Conservation (phyloP, 2,888 invertebrate genomes). For the Anagyrus pseudococci region DNA sequence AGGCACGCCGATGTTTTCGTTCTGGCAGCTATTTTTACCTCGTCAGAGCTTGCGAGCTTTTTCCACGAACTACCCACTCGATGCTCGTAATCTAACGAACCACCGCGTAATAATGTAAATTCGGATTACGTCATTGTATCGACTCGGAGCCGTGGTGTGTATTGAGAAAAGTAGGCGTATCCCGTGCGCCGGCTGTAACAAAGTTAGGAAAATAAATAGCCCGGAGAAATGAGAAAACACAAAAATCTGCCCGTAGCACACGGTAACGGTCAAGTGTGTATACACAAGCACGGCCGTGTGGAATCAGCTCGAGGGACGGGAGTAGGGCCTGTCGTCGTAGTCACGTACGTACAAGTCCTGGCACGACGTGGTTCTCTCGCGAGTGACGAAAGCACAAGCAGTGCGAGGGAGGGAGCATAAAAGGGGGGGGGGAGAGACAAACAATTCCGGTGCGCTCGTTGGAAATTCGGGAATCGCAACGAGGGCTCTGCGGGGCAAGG, state of each 20-base stretch:
- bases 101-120: too few relatives aligned
- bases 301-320: slow-evolving; percentile 34
- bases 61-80: too few relatives aligned
- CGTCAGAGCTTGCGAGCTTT: too few relatives aligned
- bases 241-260: too few relatives aligned
- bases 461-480: slow-evolving; percentile 22
- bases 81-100: too few relatives aligned
- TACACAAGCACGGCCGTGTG: neutral
- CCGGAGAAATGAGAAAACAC: slow-evolving; percentile 27
- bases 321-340: slow-evolving; percentile 46
- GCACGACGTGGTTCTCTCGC: slow-evolving; percentile 14
- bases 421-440: slow-evolving; percentile 8
- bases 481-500: neutral
- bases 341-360: slow-evolving; percentile 51
- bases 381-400: neutral
- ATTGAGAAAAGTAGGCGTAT: too few relatives aligned
- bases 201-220: slow-evolving; percentile 59
- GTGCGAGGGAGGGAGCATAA: neutral
- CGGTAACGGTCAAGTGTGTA: slow-evolving; percentile 1
- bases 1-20: too few relatives aligned
- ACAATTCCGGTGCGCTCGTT: slow-evolving; percentile 18
- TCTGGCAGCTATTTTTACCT: too few relatives aligned
- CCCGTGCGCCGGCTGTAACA: too few relatives aligned
- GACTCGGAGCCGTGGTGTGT: too few relatives aligned
- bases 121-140: too few relatives aligned